These are phyloP conservation scores for Melolontha melolontha DNA, from an alignment of 2,888 invertebrate genomes.

Conservation along the genomic window DNA sequence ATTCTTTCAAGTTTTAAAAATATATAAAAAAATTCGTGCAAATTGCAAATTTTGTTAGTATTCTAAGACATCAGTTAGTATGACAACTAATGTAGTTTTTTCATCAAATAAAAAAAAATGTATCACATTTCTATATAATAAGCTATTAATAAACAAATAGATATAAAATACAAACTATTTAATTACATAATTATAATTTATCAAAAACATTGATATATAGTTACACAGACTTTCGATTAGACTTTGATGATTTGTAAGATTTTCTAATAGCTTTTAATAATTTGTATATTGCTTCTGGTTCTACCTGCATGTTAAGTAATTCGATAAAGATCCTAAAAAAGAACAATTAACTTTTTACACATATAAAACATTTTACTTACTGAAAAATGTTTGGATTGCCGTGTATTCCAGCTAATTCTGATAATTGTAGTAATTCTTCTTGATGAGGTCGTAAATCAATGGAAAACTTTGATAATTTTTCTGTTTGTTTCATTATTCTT, in stretches of 20 bases:
- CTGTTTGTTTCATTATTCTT: slow-evolving; percentile 38
- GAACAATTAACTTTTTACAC: slow-evolving; percentile 5
- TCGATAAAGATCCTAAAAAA: slow-evolving; percentile 54
- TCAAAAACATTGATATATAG: not conserved
- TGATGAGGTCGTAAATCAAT: slow-evolving; percentile 52
- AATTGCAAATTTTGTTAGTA: no score
- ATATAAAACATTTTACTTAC: slow-evolving; percentile 45
- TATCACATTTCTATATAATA: not conserved
- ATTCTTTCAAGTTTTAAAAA: no score
- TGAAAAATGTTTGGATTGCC: slow-evolving; percentile 51
- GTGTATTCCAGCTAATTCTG: slow-evolving; percentile 54
- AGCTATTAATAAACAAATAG: not conserved
- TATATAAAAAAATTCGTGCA: no score
- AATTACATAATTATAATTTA: no score
- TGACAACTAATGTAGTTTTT: no score
- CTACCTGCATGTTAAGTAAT: slow-evolving; percentile 53
- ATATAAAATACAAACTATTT: no score
- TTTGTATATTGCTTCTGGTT: slow-evolving; percentile 53
- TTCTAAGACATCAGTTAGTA: no score
- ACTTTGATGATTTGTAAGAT: slow-evolving; percentile 38
- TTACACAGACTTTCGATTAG: slow-evolving; percentile 35
- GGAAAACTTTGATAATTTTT: slow-evolving; percentile 32
- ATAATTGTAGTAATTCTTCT: slow-evolving; percentile 53
- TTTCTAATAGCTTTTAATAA: slow-evolving; percentile 52
- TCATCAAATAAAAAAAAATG: no score